These are phyloP conservation scores for Peribatodes rhomboidaria DNA, from an alignment of 2,888 invertebrate genomes.

Conservation along the genomic window DNA sequence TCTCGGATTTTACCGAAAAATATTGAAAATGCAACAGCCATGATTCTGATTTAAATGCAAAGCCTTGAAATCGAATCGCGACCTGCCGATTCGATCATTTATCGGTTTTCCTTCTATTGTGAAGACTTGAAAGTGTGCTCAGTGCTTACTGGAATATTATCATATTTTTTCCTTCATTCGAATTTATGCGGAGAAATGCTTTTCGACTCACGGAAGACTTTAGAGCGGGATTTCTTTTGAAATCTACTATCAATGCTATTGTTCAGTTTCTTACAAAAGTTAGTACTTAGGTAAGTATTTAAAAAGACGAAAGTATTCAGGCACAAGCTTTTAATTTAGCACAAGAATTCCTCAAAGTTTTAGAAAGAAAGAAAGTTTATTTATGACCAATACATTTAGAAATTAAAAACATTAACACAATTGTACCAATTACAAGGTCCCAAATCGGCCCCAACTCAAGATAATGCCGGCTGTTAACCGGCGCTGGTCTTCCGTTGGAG, in stretches of 20 bases:
- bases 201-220: conserved; percentile 35
- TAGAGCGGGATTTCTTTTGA: conserved; percentile 5
- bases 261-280: not conserved
- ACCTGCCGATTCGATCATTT: conserved; percentile 62
- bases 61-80: conserved; percentile 68
- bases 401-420: no score
- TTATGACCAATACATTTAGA: no score
- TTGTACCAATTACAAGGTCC: no score
- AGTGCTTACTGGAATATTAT: conserved; percentile 50
- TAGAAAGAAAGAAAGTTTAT: no score
- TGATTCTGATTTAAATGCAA: conserved; percentile 73
- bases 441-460: no score
- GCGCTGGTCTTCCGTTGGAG: no score
- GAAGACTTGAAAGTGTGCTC: conserved; percentile 50
- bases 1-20: conserved; percentile 59
- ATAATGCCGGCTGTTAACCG: no score
- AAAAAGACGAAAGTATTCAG: not conserved
- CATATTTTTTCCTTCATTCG: conserved; percentile 42
- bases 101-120: conserved; percentile 58
- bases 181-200: conserved; percentile 37
- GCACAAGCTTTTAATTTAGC: no score
- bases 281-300: not conserved
- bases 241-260: conserved; percentile 17
- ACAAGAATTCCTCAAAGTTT: no score
- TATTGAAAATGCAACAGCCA: conserved; percentile 66